These are phyloP conservation scores for Mustela nigripes DNA, from an alignment of 2,113 vertebrate genomes.

Conservation along the genomic window DNA sequence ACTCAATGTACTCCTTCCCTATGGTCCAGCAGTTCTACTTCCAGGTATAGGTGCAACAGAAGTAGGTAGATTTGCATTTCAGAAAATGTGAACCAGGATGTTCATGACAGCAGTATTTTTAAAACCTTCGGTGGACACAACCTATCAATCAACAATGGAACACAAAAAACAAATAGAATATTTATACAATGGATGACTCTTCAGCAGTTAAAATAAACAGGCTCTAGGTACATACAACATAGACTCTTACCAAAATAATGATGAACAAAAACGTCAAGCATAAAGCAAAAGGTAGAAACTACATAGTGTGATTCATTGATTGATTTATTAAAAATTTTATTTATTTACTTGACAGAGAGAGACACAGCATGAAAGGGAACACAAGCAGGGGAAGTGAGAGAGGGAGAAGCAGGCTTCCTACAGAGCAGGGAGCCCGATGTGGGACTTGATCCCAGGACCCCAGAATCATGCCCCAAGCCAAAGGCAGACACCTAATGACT, in stretches of 20 bases:
- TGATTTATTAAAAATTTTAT: too few species aligned
- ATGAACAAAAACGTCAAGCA: background rate
- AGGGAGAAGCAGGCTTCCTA: too few species aligned
- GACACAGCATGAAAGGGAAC: too few species aligned
- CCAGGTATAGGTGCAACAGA: background rate
- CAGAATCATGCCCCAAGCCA: too few species aligned
- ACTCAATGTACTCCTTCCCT: background rate
- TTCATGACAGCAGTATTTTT: background rate
- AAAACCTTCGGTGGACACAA: background rate
- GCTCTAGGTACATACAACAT: background rate
- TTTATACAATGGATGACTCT: background rate
- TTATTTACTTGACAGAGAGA: too few species aligned
- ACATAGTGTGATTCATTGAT: too few species aligned
- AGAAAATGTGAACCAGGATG: background rate
- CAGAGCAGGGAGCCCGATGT: too few species aligned
- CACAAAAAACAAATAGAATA: background rate
- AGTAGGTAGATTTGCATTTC: background rate
- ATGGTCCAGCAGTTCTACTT: background rate
- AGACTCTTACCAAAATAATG: background rate
- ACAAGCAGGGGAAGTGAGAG: too few species aligned
- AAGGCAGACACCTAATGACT: too few species aligned
- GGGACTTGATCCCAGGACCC: too few species aligned
- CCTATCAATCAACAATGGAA: background rate
- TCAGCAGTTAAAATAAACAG: background rate
- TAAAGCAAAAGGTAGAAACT: background rate